Percentiles rank a stretch among this genome's conserved stretches.
These are phyloP conservation scores for Ciconia nigra DNA, from an alignment of 2,797 vertebrate species.

Conservation along the genomic window DNA sequence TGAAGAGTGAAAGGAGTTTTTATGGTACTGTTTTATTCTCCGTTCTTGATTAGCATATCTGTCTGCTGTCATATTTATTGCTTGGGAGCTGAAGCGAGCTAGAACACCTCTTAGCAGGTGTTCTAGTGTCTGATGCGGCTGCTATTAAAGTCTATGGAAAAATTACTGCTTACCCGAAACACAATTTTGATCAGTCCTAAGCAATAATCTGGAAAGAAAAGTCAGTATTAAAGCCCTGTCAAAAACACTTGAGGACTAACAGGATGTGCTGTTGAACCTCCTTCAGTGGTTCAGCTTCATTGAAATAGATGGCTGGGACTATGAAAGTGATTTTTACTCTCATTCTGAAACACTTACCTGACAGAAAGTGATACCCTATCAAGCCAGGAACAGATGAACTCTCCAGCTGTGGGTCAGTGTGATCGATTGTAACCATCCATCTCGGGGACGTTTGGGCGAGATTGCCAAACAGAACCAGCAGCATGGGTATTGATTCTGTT, in stretches of 20 bases:
- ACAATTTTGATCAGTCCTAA: not conserved
- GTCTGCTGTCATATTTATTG: not conserved
- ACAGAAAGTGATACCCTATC: slow-evolving; percentile 11
- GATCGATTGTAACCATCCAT: slow-evolving; percentile 6
- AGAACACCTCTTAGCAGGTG: not conserved
- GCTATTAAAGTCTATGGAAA: not conserved
- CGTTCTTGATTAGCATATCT: not conserved
- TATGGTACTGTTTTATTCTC: not conserved
- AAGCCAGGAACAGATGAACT: slow-evolving; percentile 13
- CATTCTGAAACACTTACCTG: slow-evolving; percentile 39
- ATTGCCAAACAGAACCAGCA: not conserved
- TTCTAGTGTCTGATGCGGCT: not conserved
- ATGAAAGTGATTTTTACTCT: slow-evolving; percentile 38
- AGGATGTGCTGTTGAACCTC: not conserved
- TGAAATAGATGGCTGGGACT: not conserved
- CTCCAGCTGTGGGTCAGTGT: not conserved
- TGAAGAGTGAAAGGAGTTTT: not conserved
- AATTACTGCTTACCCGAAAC: not conserved
- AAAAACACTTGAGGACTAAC: not conserved
- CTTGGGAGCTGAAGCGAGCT: not conserved
- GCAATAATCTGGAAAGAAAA: not conserved
- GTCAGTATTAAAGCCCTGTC: not conserved
- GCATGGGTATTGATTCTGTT: not conserved
- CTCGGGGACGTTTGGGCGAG: not conserved
- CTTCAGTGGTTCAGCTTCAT: not conserved